Evolutionary conservation across 2,797 vertebrate genomes (phyloP).

Genomic region (Sebastes itinus): DNA sequence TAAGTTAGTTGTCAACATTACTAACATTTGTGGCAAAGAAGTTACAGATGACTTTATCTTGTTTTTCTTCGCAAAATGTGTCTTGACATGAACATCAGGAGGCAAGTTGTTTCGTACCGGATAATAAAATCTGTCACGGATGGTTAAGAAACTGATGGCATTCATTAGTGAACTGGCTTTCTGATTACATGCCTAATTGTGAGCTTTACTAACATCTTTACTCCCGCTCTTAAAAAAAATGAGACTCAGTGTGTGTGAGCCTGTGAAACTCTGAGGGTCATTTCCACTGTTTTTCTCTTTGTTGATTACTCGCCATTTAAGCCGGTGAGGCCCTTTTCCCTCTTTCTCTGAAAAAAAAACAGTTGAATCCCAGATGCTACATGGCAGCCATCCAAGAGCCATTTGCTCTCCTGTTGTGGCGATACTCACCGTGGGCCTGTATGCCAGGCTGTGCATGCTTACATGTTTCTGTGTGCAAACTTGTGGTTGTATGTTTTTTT

Average conservation of each 20-base stretch:
- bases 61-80: background rate
- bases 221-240: background rate
- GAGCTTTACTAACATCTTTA: constrained; percentile 23
- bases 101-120: background rate
- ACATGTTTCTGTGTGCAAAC: constrained; percentile 20
- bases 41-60: background rate
- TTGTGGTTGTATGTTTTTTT: constrained; percentile 25
- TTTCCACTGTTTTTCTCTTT: constrained; percentile 10
- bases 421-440: constrained; percentile 12
- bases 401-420: constrained; percentile 49
- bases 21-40: too few relatives aligned
- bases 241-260: background rate
- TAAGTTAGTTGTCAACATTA: too few relatives aligned
- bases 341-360: background rate
- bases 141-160: constrained; percentile 6
- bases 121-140: constrained; percentile 4
- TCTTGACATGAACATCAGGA: background rate
- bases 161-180: constrained; percentile 9
- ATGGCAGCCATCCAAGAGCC: constrained; percentile 53
- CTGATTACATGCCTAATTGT: constrained; percentile 25
- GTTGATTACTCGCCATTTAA: constrained; percentile 27
- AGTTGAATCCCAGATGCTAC: constrained; percentile 44
- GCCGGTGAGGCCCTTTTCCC: background rate
- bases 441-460: background rate
- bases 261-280: background rate